Evolutionary conservation across 2,797 vertebrate genomes (phyloP).

Genomic region (Aulostomus chinensis): DNA sequence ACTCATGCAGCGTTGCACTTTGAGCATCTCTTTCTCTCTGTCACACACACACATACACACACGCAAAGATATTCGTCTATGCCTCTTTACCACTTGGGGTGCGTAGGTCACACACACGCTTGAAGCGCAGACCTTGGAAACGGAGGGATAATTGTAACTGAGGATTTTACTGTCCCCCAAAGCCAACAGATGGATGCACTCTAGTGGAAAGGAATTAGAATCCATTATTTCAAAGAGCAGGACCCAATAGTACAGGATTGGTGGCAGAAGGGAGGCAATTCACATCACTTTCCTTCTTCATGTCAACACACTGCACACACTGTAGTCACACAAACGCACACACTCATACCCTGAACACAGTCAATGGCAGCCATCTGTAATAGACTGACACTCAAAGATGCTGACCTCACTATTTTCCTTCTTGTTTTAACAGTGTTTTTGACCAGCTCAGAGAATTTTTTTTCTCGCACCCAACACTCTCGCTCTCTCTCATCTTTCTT

Average conservation of each 20-base stretch:
- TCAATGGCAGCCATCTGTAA: constrained; percentile 9
- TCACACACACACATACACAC: constrained; percentile 18
- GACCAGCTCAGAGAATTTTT: constrained; percentile 11
- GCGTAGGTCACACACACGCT: constrained; percentile 45
- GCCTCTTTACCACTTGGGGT: constrained; percentile 24
- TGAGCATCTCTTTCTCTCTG: constrained; percentile 25
- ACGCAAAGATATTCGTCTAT: constrained; percentile 19
- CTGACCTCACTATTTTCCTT: no score
- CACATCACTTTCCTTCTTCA: constrained; percentile 8
- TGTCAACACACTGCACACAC: constrained; percentile 5
- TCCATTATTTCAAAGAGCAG: constrained; percentile 65
- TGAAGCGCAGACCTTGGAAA: constrained; percentile 36
- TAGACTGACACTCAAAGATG: constrained; percentile 16
- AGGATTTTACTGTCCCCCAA: constrained; percentile 65
- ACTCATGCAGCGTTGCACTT: constrained; percentile 45
- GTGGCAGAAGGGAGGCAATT: constrained; percentile 17
- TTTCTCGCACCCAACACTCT: constrained; percentile 5
- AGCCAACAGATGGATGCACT: constrained; percentile 70
- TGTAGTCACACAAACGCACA: constrained; percentile 1
- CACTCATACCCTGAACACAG: constrained; percentile 1
- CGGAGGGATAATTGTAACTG: constrained; percentile 66
- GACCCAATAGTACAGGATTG: constrained; percentile 31
- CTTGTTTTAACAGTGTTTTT: constrained; percentile 23
- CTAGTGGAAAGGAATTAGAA: constrained; percentile 72
- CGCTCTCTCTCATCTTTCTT: neutral